These are phyloP conservation scores for Ciconia stormi DNA, from an alignment of 2,113 vertebrate genomes.

Conservation along the genomic window DNA sequence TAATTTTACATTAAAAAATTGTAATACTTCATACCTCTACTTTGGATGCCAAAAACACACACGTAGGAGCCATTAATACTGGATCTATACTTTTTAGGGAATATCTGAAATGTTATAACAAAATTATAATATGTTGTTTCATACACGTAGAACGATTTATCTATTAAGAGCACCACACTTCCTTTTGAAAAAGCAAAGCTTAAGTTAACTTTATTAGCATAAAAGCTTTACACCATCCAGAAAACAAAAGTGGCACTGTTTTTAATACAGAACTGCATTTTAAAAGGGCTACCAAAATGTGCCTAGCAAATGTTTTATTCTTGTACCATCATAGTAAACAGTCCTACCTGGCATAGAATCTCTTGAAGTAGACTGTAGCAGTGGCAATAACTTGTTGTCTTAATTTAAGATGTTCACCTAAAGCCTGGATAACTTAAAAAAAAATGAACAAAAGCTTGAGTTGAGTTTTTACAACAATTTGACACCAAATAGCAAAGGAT, in stretches of 20 bases:
- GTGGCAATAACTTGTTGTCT: constrained; percentile 99
- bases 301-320: constrained; percentile 49
- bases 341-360: constrained; percentile 96
- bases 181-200: constrained; percentile 64
- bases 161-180: constrained; percentile 61
- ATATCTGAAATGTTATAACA: constrained; percentile 83
- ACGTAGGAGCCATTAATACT: constrained; percentile 98
- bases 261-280: constrained; percentile 56
- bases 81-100: constrained; percentile 99
- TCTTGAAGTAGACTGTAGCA: constrained; percentile 99
- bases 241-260: constrained; percentile 55
- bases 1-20: constrained; percentile 59
- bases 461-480: constrained; percentile 50
- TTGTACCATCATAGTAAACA: constrained; percentile 56
- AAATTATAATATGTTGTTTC: constrained; percentile 61
- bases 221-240: constrained; percentile 61
- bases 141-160: constrained; percentile 55
- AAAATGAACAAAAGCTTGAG: constrained; percentile 63
- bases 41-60: constrained; percentile 99
- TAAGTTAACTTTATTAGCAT: constrained; percentile 59
- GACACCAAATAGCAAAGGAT: constrained; percentile 49
- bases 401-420: constrained; percentile 98
- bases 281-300: constrained; percentile 62
- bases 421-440: constrained; percentile 93
- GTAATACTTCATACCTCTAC: constrained; percentile 89